A percentile compares a stretch with the other conserved stretches of the same genome.
phyloP scores from a whole-genome alignment of 2,888 invertebrate species.

The Sialis fuliginosa region DNA sequence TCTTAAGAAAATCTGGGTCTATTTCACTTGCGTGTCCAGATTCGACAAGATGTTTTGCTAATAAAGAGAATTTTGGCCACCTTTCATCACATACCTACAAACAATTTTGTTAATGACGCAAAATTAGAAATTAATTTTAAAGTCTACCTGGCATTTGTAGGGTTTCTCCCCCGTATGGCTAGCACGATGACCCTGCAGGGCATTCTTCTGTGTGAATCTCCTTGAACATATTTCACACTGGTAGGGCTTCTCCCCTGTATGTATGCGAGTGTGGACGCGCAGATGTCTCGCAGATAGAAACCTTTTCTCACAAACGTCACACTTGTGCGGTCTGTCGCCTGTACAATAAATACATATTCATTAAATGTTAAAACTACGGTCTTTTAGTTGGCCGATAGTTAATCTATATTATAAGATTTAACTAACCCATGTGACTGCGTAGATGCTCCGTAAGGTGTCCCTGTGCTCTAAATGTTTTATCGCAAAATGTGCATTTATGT shows the following conservation, averaged over 20 bases:
- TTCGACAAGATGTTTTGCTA: slow-evolving; percentile 7
- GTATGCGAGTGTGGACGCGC: slow-evolving; percentile 13
- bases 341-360: not conserved
- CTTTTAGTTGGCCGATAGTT: not conserved
- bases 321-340: slow-evolving; percentile 14
- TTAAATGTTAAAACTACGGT: not conserved
- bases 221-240: slow-evolving; percentile 13
- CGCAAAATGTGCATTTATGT: slow-evolving; percentile 17
- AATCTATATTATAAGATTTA: too few relatives aligned
- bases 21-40: slow-evolving; percentile 6
- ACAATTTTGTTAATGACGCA: not conserved
- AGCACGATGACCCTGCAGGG: slow-evolving; percentile 11
- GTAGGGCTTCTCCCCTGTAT: slow-evolving; percentile 12
- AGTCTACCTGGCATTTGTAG: slow-evolving; percentile 7
- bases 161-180: slow-evolving; percentile 7
- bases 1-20: slow-evolving; percentile 1
- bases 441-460: slow-evolving; percentile 19
- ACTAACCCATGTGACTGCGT: slow-evolving; percentile 16
- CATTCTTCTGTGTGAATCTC: slow-evolving; percentile 11
- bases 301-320: slow-evolving; percentile 14
- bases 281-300: slow-evolving; percentile 15
- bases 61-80: slow-evolving; percentile 5
- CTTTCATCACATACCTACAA: slow-evolving; percentile 8
- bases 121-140: not conserved
- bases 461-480: slow-evolving; percentile 13